Evolutionary conservation across 2,888 invertebrate species (phyloP), one percentile per base, ranked within the genome.

Genomic region (Campoplex nolae): DNA sequence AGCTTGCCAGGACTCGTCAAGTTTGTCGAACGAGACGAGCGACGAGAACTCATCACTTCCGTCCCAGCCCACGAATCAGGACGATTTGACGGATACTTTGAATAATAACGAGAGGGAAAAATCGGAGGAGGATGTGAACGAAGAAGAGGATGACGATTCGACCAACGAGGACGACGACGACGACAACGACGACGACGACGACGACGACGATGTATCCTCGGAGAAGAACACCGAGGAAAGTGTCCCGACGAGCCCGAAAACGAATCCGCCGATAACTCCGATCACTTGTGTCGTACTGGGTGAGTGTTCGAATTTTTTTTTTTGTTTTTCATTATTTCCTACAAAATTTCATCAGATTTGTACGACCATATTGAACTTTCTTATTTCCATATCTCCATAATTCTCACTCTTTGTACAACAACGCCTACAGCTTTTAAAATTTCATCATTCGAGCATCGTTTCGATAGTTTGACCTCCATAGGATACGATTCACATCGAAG

Each of bases 281-380:
- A 85, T 90, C 77, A 92, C 90, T 80, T 93, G 93, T 82, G 87
- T 92, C 86, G 91, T 93, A 76, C 92, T 93, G 91, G 93, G 93
- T 93, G 91, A 83, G 84, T 81, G 71, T 56, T 67, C 13, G n/a
- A 51, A 48, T 56, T 51, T 45, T 58, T 70, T 56, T 51, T 45
- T 58, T 70, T 38, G 23, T 23, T 23, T 23, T 23, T 23, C 23
- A 23, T 79, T 45, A 6, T 56, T 42, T 4, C 65, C 11, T 56
- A 11, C 18, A 68, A 38, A 73, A 68, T 67, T 42, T 2, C n/a
- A 35, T 58, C 1, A 58, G 16, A 28, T 13, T 13, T 62, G 4
- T 28, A 62, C 38, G 38, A 3, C 6, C 38, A 6, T 38, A 38
- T 38, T 38, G 6, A 38, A 38, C 38, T 38, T 38, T 6, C 6